Evolutionary conservation across 2,113 vertebrate species (phyloP), one percentile per base, ranked within the genome.

Genomic region (Myrmecophaga tridactyla): DNA sequence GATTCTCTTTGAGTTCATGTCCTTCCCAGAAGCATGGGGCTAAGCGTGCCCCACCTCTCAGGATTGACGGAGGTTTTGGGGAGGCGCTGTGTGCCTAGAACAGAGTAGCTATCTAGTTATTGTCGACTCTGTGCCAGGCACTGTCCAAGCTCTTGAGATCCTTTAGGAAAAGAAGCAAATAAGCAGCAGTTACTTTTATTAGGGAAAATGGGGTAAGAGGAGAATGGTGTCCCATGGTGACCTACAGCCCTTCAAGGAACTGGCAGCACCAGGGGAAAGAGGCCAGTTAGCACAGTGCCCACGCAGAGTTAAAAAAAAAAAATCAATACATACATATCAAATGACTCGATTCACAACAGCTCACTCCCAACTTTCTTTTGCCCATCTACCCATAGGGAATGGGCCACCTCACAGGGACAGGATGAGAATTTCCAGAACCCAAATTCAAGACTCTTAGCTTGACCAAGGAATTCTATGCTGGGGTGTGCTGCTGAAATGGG

Each of bases 241-340:
- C 86, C 43, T 41, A 15, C 25, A 17, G 2, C 25, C 13, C 73
- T 53, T 67, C 3, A 31, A 51, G 69, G 43, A 43, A 34, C 36
- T 11, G 73, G 62, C 27, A 53, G 80, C 62, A 6, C 17, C 43
- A 13, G 75, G 63, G 14, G 10, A 46, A 48, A 1, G 0, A 7
- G 27, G 53, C n/a, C 53, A 0, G 3, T 5, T 2, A 60, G 39
- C 73, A 8, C 29, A 2, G 0, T 0, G 8, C 18, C n/a, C 13
- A 11, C 62, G 7, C 62, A 4, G 34, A 53, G 36, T 0, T 11
- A 6, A 13, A 10, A 48, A 27, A 60, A 34, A 48, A 27, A 60
- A 34, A 69, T 13, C 51, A 2, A 13, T 31, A 10, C 23, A 20
- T 4, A 39, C 0, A 4, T 5, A 7, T 72, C 23, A 2, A 3